Evolutionary conservation across 1,140 invertebrate species (phyloP), one percentile per base, ranked within the genome.

Genomic region (Goniozus legneri): DNA sequence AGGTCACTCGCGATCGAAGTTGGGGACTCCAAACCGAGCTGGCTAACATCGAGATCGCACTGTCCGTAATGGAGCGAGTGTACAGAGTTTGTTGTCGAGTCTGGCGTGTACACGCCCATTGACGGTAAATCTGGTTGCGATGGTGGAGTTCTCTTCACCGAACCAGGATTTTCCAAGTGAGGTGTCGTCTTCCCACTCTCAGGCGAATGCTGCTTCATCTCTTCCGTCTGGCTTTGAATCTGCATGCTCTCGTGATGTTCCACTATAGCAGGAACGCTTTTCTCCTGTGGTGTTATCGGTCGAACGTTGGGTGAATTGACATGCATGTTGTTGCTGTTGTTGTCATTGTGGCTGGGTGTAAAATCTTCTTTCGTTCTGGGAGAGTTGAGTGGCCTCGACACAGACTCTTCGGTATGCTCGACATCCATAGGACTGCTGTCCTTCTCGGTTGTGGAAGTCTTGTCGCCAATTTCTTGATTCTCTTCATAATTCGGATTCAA

Each of bases 1-100:
- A 93, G 81, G 67, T 93, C 89, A 24, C 88, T 90, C 0, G 88
- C 85, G 44, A 94, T 92, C 15, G 89, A 91, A 0, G 88, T 85
- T 0, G 91, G 91, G 0, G 91, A 93, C 61, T 93, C 90, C 40
- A 94, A 72, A 3, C 87, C 88, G 18, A 93, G 68, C 62, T 92
- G 89, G 54, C 82, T 83, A 0, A 91, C 89, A 69, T 92, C 90
- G 39, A 93, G 72, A 50, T 92, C 90, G 57, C 85, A 91, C 47
- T 84, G 83, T 0, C 82, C 81, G 59, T 89, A 92, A 67, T 89
- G 88, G 47, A 88, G 77, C 30, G 87, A 89, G 52, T 89, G 87
- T 3, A 90, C 88, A 0, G 89, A 91, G 61, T 91, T 90, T 20
- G 88, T 91, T 1, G 86, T 88, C 0, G 88, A 89, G 62, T 92